These are phyloP conservation scores for Ceratosolen fusciceps DNA, from an alignment of 1,140 invertebrate species.

Conservation along the genomic window DNA sequence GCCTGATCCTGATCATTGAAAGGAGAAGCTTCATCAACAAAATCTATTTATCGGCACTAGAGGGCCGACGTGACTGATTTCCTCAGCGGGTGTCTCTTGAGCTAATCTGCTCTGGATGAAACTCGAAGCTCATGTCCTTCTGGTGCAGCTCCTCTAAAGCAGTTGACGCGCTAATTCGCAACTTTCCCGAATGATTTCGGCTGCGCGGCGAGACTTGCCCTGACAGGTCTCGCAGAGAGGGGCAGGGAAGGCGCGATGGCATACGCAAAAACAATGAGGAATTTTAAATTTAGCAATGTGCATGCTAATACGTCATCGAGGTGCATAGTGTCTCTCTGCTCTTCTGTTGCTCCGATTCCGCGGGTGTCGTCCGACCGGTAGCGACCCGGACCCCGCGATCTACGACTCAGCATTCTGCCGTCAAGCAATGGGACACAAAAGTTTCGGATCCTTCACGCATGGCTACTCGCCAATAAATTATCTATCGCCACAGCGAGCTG, in stretches of 20 bases:
- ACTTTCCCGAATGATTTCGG: slow-evolving; percentile 47
- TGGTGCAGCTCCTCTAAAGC: not conserved
- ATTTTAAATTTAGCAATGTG: slow-evolving; percentile 54
- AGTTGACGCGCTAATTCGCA: slow-evolving; percentile 17
- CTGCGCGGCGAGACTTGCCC: not conserved
- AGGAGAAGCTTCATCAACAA: not conserved
- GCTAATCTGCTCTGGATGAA: not conserved
- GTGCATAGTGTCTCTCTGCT: too few relatives aligned
- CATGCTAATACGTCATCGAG: slow-evolving; percentile 39
- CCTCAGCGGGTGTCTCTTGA: not conserved
- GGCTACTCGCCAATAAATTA: too few relatives aligned
- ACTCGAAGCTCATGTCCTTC: not conserved
- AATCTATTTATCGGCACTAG: not conserved
- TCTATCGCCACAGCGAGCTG: too few relatives aligned
- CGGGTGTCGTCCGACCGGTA: too few relatives aligned
- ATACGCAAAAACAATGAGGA: slow-evolving; percentile 51
- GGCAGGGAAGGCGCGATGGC: slow-evolving; percentile 49
- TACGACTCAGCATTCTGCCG: too few relatives aligned
- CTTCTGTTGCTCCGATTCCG: too few relatives aligned
- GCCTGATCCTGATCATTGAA: not conserved
- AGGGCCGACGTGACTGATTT: not conserved
- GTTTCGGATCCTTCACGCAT: too few relatives aligned
- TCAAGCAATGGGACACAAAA: too few relatives aligned
- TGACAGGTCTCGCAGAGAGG: not conserved
- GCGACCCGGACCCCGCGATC: too few relatives aligned